Evolutionary conservation across 2,113 vertebrate species (phyloP).

Genomic region (Rhombomys opimus): DNA sequence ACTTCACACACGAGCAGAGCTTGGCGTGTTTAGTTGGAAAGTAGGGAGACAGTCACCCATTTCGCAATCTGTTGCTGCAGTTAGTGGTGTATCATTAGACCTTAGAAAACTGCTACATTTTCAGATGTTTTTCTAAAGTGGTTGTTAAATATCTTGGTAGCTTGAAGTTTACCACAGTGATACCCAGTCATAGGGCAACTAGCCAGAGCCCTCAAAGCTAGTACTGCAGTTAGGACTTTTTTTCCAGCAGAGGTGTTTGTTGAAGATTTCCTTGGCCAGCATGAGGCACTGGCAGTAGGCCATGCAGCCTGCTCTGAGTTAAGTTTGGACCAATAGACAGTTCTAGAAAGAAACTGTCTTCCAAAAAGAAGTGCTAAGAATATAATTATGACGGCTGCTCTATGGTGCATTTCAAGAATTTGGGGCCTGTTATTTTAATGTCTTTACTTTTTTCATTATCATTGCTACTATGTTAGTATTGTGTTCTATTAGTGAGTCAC

Average conservation of each 20-base stretch:
- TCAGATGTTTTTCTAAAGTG: constrained; percentile 1
- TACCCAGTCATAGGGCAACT: neutral
- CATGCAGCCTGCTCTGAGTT: neutral
- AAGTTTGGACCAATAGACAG: neutral
- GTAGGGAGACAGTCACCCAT: neutral
- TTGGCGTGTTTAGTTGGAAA: neutral
- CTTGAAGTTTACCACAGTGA: neutral
- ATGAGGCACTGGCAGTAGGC: neutral
- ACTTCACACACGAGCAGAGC: neutral
- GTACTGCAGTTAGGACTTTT: neutral
- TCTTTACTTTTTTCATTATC: neutral
- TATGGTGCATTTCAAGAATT: neutral
- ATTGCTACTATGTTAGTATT: neutral
- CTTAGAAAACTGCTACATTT: neutral
- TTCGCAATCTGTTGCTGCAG: neutral
- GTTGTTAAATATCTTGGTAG: neutral
- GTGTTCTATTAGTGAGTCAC: neutral
- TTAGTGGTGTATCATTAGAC: neutral
- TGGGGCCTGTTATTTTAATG: neutral
- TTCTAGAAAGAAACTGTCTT: constrained; percentile 67
- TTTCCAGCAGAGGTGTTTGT: neutral
- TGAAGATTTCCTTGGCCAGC: neutral
- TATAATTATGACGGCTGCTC: neutral
- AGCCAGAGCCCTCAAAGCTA: too few relatives aligned
- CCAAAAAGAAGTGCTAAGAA: neutral